These are phyloP conservation scores for Antedon bifida DNA, from an alignment of 35 echinoderm and acorn worm genomes.

Conservation along the genomic window DNA sequence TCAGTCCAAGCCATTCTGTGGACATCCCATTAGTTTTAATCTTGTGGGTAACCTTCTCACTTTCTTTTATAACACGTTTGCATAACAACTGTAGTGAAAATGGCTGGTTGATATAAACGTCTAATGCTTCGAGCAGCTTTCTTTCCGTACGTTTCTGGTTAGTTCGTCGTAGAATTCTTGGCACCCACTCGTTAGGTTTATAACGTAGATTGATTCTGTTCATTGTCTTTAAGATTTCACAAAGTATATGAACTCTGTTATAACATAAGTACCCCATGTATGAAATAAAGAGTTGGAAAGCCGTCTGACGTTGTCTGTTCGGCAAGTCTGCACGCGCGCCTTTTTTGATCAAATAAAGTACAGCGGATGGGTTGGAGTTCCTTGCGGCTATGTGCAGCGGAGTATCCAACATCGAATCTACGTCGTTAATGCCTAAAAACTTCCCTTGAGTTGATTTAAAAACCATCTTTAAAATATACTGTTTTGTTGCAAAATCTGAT, in stretches of 20 bases:
- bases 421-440: background rate
- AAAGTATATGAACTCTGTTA: background rate
- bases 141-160: background rate
- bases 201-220: background rate
- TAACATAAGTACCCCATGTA: background rate
- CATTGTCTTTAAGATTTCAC: background rate
- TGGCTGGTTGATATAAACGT: background rate
- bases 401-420: background rate
- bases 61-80: background rate
- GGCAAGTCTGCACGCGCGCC: background rate
- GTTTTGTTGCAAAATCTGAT: background rate
- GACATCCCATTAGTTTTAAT: background rate
- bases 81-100: background rate
- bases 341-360: background rate
- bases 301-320: background rate
- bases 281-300: background rate
- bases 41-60: background rate
- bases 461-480: background rate
- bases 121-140: background rate
- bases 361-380: background rate
- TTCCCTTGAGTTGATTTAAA: background rate
- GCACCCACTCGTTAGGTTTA: background rate
- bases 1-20: background rate
- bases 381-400: background rate
- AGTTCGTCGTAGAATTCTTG: background rate